A percentile compares a stretch with the other conserved stretches of the same genome.
phyloP scores from a whole-genome alignment of 1,140 invertebrate genomes.

The Zaprionus capensis region DNA sequence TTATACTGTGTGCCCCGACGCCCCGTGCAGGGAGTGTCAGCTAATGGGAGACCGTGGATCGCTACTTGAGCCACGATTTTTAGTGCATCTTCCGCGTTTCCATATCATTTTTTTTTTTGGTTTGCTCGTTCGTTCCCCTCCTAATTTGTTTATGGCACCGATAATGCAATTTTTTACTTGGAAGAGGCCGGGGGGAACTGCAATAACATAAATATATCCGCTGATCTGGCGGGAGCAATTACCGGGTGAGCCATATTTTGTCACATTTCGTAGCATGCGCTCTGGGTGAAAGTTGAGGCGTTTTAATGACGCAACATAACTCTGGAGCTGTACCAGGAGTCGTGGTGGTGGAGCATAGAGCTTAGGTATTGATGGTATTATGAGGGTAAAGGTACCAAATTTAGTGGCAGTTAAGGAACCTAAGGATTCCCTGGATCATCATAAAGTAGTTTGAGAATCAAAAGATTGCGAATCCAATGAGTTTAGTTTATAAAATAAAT shows the following conservation, averaged over 20 bases:
- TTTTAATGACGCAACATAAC: slow-evolving; percentile 68
- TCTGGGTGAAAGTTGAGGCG: slow-evolving; percentile 75
- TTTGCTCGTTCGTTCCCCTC: slow-evolving; percentile 38
- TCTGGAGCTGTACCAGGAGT: slow-evolving; percentile 14
- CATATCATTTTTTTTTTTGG: slow-evolving; percentile 2
- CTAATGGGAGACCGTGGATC: slow-evolving; percentile 58
- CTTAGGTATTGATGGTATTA: background rate
- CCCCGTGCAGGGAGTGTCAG: slow-evolving; percentile 56
- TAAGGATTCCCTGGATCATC: background rate
- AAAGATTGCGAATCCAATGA: background rate
- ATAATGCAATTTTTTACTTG: slow-evolving; percentile 81
- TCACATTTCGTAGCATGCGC: slow-evolving; percentile 55
- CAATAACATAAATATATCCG: slow-evolving; percentile 80
- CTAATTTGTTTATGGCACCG: slow-evolving; percentile 78
- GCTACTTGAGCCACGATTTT: slow-evolving; percentile 72
- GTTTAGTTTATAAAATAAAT: background rate
- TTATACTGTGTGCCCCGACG: slow-evolving; percentile 54
- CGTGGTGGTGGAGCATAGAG: background rate
- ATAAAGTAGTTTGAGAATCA: background rate
- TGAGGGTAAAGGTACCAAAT: background rate
- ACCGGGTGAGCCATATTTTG: slow-evolving; percentile 78
- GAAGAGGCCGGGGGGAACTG: slow-evolving; percentile 22
- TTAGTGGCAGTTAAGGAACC: background rate
- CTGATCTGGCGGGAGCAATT: slow-evolving; percentile 80
- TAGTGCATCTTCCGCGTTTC: slow-evolving; percentile 34